A percentile compares a stretch with the other conserved stretches of the same genome.
These are phyloP conservation scores for Callyntrura sp. DNA, from an alignment of 2,888 invertebrate species.

Conservation along the genomic window DNA sequence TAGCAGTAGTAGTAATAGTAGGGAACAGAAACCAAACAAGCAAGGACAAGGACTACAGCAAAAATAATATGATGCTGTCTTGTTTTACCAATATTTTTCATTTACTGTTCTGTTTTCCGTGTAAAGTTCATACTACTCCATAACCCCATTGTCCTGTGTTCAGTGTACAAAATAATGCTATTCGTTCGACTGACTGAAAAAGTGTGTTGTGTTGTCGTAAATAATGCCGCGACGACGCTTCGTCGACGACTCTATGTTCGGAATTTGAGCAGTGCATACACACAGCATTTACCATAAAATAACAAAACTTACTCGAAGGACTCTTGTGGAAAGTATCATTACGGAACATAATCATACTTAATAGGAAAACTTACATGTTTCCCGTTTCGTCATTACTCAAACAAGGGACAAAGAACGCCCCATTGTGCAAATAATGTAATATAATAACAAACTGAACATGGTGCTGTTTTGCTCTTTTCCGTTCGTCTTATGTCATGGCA, in stretches of 20 bases:
- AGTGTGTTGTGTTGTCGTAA: constrained; percentile 22
- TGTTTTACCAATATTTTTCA: constrained; percentile 15
- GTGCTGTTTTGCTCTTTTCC: constrained; percentile 26
- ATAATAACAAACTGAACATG: constrained; percentile 64
- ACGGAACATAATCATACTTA: constrained; percentile 68
- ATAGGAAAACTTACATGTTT: constrained; percentile 75
- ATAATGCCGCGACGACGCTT: not conserved
- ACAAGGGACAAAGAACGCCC: constrained; percentile 72
- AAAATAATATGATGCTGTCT: not conserved
- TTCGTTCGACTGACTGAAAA: not conserved
- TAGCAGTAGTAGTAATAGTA: not conserved
- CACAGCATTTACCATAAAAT: constrained; percentile 50
- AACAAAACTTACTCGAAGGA: constrained; percentile 53
- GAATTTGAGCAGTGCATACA: constrained; percentile 7
- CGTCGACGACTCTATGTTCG: not conserved
- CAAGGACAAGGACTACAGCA: not conserved
- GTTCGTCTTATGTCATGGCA: constrained; percentile 11
- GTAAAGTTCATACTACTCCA: not conserved
- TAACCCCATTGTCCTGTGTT: not conserved
- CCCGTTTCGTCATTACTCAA: constrained; percentile 69
- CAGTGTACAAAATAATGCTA: not conserved
- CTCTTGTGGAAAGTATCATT: constrained; percentile 64
- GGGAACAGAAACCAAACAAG: not conserved
- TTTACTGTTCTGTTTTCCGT: constrained; percentile 6
- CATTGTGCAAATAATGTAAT: constrained; percentile 73